Evolutionary conservation across 2,113 vertebrate genomes (phyloP), one percentile per base, ranked within the genome.

Genomic region (Ophiodon elongatus): DNA sequence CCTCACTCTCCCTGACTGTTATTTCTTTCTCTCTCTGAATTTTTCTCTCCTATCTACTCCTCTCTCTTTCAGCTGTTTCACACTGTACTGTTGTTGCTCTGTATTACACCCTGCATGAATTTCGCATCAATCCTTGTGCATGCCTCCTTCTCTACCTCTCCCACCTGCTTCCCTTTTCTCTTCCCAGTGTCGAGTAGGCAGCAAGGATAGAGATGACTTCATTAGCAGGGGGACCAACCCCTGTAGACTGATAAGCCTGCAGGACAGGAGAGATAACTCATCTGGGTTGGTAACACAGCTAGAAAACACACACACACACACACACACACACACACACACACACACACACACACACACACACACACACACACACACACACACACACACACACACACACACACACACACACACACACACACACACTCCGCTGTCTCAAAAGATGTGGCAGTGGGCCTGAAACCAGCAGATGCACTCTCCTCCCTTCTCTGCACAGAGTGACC

Each of bases 191-290:
- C 2, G 50, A 57, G 72, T 11, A 80, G 73, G 77, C 82, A 84
- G 73, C 52, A 27, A 73, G 88, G 85, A 79, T 73, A 83, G 87
- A 91, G 89, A 95, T 89, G 92, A 93, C 92, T 95, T 93, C 89
- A 95, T 95, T 94, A 94, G 85, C 85, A 76, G 68, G 82, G 85
- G 80, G 76, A 82, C 83, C 79, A 80, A 88, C 71, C 37, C 27
- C 73, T 80, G 71, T 52, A 79, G 80, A 83, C 68, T 84, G 92
- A 94, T 93, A 91, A 89, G 89, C 85, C 76, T 82, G 82, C 85
- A 91, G 89, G 66, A 88, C 83, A 72, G 75, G 17, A 27, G 13
- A 84, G 88, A 92, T 87, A 89, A 91, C 81, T 82, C 84, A 91
- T 87, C 78, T 82, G 66, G 74, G 69, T 91, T 83, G 80, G 89